These are phyloP conservation scores for Monochamus saltuarius DNA, from an alignment of 1,140 invertebrate genomes.

Conservation along the genomic window DNA sequence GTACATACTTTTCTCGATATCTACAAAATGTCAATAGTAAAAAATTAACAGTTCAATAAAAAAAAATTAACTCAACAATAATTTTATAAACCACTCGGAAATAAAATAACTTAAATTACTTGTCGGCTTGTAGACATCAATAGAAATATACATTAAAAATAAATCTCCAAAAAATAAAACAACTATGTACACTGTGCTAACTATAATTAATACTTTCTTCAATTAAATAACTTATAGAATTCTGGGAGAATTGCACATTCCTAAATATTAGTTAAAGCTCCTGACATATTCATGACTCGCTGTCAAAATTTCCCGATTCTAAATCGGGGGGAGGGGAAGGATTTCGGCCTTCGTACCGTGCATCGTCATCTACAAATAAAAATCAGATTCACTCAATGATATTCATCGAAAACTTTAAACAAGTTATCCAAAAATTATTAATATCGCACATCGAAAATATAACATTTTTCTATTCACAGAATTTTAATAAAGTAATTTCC, in stretches of 20 bases:
- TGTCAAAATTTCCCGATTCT: constrained; percentile 22
- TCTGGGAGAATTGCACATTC: constrained; percentile 33
- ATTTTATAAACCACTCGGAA: constrained; percentile 25
- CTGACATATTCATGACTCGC: constrained; percentile 21
- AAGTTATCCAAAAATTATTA: too few relatives aligned
- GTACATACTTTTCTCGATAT: constrained; percentile 33
- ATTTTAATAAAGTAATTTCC: too few relatives aligned
- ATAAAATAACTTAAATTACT: constrained; percentile 29
- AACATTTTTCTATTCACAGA: too few relatives aligned
- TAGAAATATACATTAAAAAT: constrained; percentile 33
- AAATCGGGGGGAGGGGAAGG: constrained; percentile 50
- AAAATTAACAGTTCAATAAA: constrained; percentile 27
- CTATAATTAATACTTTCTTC: constrained; percentile 10
- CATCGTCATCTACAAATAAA: constrained; percentile 48
- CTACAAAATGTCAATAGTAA: constrained; percentile 26
- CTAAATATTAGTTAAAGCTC: constrained; percentile 26
- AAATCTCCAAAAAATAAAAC: constrained; percentile 40
- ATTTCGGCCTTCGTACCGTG: constrained; percentile 49
- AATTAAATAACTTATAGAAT: constrained; percentile 27
- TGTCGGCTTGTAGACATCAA: constrained; percentile 20
- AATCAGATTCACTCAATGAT: constrained; percentile 6
- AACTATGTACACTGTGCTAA: constrained; percentile 34
- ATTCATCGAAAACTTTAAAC: neutral
- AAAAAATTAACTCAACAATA: constrained; percentile 20
- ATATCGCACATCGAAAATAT: too few relatives aligned